Base-by-base conservation (phyloP, 2,888 invertebrate species). In the Cheiracanthium punctorium region DNA sequence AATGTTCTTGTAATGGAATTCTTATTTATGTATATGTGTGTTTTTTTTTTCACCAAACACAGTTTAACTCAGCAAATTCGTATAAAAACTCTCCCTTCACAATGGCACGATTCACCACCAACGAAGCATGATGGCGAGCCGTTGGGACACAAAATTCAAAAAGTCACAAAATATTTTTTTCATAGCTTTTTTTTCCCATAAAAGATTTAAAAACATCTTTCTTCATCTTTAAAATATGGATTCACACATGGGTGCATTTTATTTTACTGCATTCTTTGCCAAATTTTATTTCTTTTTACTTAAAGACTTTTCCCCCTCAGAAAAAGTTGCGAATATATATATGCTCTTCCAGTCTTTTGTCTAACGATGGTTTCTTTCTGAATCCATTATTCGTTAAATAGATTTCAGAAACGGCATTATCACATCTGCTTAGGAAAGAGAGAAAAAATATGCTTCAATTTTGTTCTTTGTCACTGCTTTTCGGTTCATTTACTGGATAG, bases 191-290 rank as follows among this genome's bases (percentile, higher is more conserved):
- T n/a, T n/a, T n/a, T n/a, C n/a, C n/a, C n/a, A n/a, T n/a, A n/a
- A n/a, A n/a, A n/a, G n/a, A n/a, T n/a, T n/a, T n/a, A 58, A 58
- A 24, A 58, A 4, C 24, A 58, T 2, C 17, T 48, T 48, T 58
- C 24, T 58, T 20, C 4, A 24, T 58, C 1, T 5, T 24, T 24
- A 58, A 58, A 58, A 58, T 58, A 58, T 58, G 24, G 58, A 58
- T 58, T 58, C 58, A 58, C 24, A 58, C 24, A 24, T 58, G 24
- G 58, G 24, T 24, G 58, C 4, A 5, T 58, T n/a, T 58, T 58
- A 58, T 58, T 58, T 58, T 24, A 58, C 24, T 24, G 24, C 24
- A 58, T n/a, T 58, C 58, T 58, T 58, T 58, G 58, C 58, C 58
- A 58, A 58, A 58, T 58, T 20, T 2, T 24, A 48, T 48, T 48